phyloP scores from a whole-genome alignment of 2,888 invertebrate genomes.

The Marasmarcha lunaedactyla region DNA sequence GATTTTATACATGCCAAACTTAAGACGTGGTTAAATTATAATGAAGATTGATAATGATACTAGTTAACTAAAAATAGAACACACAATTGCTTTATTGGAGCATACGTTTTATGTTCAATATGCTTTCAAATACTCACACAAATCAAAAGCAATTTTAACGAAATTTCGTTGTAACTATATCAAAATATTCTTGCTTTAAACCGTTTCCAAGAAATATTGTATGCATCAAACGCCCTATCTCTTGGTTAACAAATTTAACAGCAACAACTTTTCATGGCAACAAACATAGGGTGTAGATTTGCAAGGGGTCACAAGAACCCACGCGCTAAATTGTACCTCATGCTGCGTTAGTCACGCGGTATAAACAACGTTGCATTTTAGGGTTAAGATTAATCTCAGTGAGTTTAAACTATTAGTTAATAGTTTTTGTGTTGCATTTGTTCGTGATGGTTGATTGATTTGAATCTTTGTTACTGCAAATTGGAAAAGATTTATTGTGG shows the following conservation, averaged over 20 bases:
- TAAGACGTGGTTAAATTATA: constrained; percentile 15
- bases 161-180: too few species aligned
- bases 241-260: background rate
- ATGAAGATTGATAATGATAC: too few species aligned
- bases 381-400: constrained; percentile 28
- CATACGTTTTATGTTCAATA: too few species aligned
- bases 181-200: too few species aligned
- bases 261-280: constrained; percentile 5
- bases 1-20: constrained; percentile 24
- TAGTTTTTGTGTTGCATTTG: constrained; percentile 19
- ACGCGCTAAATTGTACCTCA: constrained; percentile 37
- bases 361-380: constrained; percentile 45
- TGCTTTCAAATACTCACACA: too few species aligned
- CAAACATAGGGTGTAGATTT: constrained; percentile 23
- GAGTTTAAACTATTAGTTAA: constrained; percentile 24
- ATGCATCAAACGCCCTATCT: too few species aligned
- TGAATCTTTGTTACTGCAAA: too few species aligned
- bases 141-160: too few species aligned
- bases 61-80: too few species aligned
- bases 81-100: too few species aligned
- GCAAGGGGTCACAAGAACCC: constrained; percentile 48
- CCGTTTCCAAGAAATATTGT: too few species aligned
- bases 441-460: background rate
- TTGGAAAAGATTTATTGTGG: too few species aligned
- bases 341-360: constrained; percentile 46